phyloP scores from a whole-genome alignment of 2,888 invertebrate species.

The Digitonthophagus gazella region DNA sequence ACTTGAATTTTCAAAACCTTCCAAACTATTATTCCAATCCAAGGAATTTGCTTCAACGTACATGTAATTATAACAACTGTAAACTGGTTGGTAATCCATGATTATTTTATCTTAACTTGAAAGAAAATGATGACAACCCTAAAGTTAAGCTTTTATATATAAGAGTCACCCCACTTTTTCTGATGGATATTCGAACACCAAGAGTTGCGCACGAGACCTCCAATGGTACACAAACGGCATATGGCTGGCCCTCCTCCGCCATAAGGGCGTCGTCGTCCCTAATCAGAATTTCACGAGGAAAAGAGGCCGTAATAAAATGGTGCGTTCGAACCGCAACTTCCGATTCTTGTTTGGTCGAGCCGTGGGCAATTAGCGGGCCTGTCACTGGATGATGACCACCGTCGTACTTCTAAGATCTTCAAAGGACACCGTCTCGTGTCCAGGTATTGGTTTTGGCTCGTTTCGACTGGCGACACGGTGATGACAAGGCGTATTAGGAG shows the following conservation, averaged over 20 bases:
- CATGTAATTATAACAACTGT: slow-evolving; percentile 34
- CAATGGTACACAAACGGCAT: background rate
- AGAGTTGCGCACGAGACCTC: background rate
- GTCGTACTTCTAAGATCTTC: background rate
- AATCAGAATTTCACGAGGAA: background rate
- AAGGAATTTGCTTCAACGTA: slow-evolving; percentile 24
- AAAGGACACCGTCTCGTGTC: background rate
- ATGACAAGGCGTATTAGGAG: background rate
- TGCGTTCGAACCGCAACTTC: background rate
- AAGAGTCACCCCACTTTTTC: background rate
- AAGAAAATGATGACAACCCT: too few species aligned
- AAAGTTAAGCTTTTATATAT: too few species aligned
- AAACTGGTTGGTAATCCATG: slow-evolving; percentile 25
- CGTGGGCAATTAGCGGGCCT: background rate
- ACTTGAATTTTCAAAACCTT: slow-evolving; percentile 8
- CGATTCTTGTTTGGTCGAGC: background rate
- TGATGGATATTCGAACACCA: too few species aligned
- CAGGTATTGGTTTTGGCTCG: background rate
- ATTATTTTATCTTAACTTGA: too few species aligned
- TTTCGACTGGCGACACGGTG: background rate
- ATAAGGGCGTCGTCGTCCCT: background rate
- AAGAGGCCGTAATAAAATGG: background rate
- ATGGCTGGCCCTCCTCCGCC: background rate
- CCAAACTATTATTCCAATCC: slow-evolving; percentile 19
- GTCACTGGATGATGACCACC: background rate